Base-by-base conservation (phyloP, 2,113 vertebrate species). In the Setophaga petechia region DNA sequence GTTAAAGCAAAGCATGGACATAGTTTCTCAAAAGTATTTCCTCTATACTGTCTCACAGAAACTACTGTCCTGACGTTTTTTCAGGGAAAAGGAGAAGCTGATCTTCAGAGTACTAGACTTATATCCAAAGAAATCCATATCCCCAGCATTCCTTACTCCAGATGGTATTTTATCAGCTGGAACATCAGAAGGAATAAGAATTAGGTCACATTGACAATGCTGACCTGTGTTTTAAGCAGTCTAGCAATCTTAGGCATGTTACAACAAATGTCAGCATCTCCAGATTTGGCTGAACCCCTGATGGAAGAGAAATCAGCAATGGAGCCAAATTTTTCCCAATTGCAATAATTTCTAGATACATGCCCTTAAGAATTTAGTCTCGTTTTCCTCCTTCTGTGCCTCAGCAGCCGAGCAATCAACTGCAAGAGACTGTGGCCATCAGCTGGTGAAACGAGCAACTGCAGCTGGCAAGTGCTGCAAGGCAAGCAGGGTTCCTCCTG, bases 401-500 rank as follows among this genome's bases (percentile, higher is more conserved):
- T 52, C 61, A 21, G 21, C 7, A 44, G 12, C 74, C 63, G 57
- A 10, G 35, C 5, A 93, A 12, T 72, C 46, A 94, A n/a, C 13
- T 3, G 2, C 41, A 85, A 87, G 74, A n/a, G 33, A 47, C 39
- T 81, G 74, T 69, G 39, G 97, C 97, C 98, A 97, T 76, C 97
- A 96, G 55, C 94, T 97, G 98, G 97, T 87, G 39, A 72, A 86
- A 88, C 1, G 0, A 12, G 85, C 80, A 97, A 97, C 66, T 89
- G 82, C 96, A 96, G 15, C 57, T 68, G 54, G 27, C 67, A 44
- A 68, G 7, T 27, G 25, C 75, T 79, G 39, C 51, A 67, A 37
- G 5, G 17, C 24, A 68, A 46, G 5, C 47, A 13, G 20, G 0
- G 14, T 25, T 35, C 52, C 11, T 33, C 3, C 25, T n/a, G 39